Conservation (phyloP, 2,797 vertebrate species). For the Cygnus olor region DNA sequence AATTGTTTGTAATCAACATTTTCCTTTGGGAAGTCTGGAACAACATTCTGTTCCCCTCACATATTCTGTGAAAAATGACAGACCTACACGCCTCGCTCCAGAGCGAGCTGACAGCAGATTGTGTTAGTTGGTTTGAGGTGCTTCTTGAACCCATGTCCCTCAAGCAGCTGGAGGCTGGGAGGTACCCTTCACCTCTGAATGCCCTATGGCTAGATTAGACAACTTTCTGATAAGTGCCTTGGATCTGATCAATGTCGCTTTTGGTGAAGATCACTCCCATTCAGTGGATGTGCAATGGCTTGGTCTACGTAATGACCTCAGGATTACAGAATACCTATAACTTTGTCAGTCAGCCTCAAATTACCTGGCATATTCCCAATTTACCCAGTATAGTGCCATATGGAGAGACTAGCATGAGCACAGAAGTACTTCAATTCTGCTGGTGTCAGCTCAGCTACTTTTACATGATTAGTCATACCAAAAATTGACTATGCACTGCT, state of each 20-base stretch:
- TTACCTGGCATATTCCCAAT: background rate
- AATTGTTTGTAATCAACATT: background rate
- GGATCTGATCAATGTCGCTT: background rate
- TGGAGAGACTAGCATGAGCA: background rate
- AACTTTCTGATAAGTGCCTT: background rate
- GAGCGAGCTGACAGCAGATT: background rate
- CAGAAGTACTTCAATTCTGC: background rate
- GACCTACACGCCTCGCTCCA: background rate
- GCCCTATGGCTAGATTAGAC: background rate
- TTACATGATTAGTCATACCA: background rate
- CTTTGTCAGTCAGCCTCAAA: background rate
- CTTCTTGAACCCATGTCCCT: background rate
- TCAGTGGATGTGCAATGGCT: background rate
- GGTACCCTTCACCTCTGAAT: background rate
- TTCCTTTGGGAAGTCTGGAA: background rate
- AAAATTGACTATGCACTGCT: background rate
- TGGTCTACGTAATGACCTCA: background rate
- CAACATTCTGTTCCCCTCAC: background rate
- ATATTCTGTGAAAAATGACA: background rate
- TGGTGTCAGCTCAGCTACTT: background rate
- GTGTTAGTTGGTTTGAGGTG: fast-evolving
- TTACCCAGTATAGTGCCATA: background rate
- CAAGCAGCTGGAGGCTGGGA: background rate
- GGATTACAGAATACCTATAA: background rate
- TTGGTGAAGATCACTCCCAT: too few relatives aligned